Base-by-base conservation (phyloP, 2,888 invertebrate species). In the Apodemia duryi region DNA sequence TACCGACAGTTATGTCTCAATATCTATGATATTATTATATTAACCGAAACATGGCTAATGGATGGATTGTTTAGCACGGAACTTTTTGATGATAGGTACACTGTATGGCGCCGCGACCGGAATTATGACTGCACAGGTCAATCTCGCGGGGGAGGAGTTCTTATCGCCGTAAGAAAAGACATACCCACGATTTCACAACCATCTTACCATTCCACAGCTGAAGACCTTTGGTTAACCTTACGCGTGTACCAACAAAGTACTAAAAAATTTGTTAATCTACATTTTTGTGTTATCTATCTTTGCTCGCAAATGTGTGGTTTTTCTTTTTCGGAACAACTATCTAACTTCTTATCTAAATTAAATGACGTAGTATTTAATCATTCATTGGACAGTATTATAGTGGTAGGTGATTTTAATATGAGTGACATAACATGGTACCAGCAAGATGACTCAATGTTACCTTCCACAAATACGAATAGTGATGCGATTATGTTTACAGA, bases 351-450 rank as follows among this genome's bases (percentile, higher is more conserved):
- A 4, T 29, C 60, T 10, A 60, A 60, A 29, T 21, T 60, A 13
- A 60, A 60, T 35, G 21, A 60, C 3, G 11, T 35, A 10, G 13
- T 60, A 9, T 32, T 29, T 32, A 60, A 60, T 32, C 10, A 60
- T 21, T 21, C 10, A 7, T 32, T 13, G 4, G 38, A 38, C 9
- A 61, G 35, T 11, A 4, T 61, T 10, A 1, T 61, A 2, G 38
- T 61, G 9, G 13, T 61, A 13, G 61, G 61, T 10, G 61, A 61
- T 13, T 61, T 35, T 21, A 61, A 61, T 9, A 35, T 61, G 32
- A 61, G 61, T 4, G 38, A 29, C 4, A 61, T 61, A 35, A 6
- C 11, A 6, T 61, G 61, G 61, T 13, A 13, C 2, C 10, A 29
- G 32, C 13, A 28, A 21, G 21, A 32, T 32, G 35, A 61, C 13